Conservation (phyloP, 2,888 invertebrate species). For the Crossocerus cetratus region DNA sequence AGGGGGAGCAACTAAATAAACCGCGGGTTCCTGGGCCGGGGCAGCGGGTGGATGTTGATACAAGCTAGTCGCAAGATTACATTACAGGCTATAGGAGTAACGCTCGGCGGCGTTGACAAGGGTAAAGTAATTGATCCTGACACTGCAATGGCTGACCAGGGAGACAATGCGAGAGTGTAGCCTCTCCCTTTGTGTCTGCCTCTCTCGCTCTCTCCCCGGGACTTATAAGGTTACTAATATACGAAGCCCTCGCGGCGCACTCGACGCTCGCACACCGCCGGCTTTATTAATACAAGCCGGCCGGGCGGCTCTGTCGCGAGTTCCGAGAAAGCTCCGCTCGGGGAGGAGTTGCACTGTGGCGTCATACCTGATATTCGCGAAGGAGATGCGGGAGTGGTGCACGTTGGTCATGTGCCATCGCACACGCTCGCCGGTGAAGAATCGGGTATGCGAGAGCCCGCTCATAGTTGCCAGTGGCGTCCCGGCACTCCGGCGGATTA, state of each 20-base stretch:
- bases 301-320: too few relatives aligned
- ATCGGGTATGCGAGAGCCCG: constrained; percentile 63
- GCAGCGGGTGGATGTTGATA: neutral
- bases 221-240: constrained; percentile 47
- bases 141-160: constrained; percentile 36
- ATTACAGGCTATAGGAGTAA: constrained; percentile 6
- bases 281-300: too few relatives aligned
- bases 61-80: constrained; percentile 7
- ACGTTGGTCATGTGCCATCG: constrained; percentile 75
- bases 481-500: constrained; percentile 1
- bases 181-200: too few relatives aligned
- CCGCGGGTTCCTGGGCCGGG: neutral
- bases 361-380: constrained; percentile 71
- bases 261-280: neutral
- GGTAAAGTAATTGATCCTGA: constrained; percentile 52
- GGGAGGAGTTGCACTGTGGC: too few relatives aligned
- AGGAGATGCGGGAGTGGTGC: constrained; percentile 68
- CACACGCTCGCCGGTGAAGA: constrained; percentile 69
- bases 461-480: constrained; percentile 47
- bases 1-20: neutral
- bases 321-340: too few relatives aligned
- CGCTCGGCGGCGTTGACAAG: constrained; percentile 41
- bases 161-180: constrained; percentile 24
- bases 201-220: constrained; percentile 14
- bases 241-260: neutral